Percentiles rank a stretch among this genome's conserved stretches.
These are phyloP conservation scores for Ginglymostoma cirratum DNA, from an alignment of 2,113 vertebrate genomes.

Conservation along the genomic window DNA sequence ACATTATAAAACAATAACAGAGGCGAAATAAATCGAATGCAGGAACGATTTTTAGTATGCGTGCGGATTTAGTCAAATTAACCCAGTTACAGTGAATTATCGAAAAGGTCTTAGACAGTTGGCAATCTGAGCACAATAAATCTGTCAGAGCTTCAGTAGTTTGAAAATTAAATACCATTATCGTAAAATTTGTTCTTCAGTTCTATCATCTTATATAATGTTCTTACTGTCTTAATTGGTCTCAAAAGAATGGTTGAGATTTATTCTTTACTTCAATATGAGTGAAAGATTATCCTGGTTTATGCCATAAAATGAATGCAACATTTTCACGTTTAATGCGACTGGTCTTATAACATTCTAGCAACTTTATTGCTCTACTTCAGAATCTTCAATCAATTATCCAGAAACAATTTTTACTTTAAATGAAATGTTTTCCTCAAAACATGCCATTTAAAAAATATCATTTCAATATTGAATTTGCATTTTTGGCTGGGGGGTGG, in stretches of 20 bases:
- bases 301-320: background rate
- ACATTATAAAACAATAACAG: background rate
- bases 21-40: background rate
- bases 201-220: background rate
- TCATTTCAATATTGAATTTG: background rate
- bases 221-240: slow-evolving; percentile 8
- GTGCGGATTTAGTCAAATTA: background rate
- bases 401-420: background rate
- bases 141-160: background rate
- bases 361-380: background rate
- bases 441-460: background rate
- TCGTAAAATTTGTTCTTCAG: background rate
- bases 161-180: slow-evolving; percentile 11
- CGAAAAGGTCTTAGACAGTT: background rate
- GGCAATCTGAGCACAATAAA: background rate
- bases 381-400: background rate
- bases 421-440: background rate
- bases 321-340: background rate
- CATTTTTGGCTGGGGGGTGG: too few species aligned
- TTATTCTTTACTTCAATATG: background rate
- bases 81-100: background rate
- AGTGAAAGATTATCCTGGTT: background rate
- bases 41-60: background rate
- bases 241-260: background rate
- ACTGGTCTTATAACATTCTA: background rate